Percentiles rank a stretch among this genome's conserved stretches.
Conservation (phyloP, 2,113 vertebrate genomes). For the Hyperoodon ampullatus region DNA sequence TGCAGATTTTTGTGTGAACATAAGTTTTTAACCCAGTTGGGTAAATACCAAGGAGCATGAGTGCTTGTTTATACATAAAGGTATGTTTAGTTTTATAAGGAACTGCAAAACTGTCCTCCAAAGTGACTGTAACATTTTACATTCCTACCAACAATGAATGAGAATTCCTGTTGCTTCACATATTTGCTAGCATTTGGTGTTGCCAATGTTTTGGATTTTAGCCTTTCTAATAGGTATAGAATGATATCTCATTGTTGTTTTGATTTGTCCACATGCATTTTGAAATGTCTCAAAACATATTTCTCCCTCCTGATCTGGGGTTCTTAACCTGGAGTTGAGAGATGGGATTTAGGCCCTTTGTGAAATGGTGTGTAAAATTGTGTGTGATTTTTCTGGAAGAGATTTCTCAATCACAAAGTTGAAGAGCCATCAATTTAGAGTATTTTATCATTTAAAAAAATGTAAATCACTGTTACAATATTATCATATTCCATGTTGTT, state of each 20-base stretch:
- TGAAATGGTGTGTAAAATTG: background rate
- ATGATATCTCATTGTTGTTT: background rate
- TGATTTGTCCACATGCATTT: background rate
- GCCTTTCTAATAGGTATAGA: background rate
- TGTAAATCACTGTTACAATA: background rate
- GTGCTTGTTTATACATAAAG: background rate
- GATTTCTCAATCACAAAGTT: background rate
- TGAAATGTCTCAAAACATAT: conserved; percentile 25
- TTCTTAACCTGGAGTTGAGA: background rate
- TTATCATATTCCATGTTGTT: background rate
- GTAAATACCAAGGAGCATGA: background rate
- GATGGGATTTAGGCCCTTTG: background rate
- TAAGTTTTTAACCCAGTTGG: conserved; percentile 8
- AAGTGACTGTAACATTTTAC: background rate
- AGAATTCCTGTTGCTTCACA: background rate
- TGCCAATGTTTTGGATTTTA: background rate
- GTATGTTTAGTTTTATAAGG: background rate
- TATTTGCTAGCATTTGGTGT: background rate
- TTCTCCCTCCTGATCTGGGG: background rate
- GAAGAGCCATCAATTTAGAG: background rate
- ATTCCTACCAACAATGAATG: background rate
- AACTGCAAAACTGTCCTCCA: background rate
- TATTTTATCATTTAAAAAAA: background rate
- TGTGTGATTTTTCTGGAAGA: background rate
- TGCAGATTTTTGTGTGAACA: background rate